Conservation (phyloP, 1,140 invertebrate species). For the Dinoponera quadriceps region DNA sequence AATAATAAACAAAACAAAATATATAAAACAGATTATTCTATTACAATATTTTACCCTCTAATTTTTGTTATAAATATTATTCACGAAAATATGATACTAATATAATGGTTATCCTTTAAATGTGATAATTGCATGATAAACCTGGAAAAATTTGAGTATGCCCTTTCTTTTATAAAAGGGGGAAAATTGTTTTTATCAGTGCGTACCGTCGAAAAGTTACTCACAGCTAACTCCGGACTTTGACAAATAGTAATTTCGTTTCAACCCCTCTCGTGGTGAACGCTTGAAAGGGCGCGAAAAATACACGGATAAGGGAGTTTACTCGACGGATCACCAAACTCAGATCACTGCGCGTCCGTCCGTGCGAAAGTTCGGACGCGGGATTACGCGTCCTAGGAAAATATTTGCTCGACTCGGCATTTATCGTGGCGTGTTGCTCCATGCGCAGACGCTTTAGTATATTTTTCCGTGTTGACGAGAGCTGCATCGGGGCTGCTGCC, state of each 20-base stretch:
- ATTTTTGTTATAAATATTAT: too few relatives aligned
- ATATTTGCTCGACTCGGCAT: slow-evolving; percentile 44
- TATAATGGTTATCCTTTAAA: neutral
- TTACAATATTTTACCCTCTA: too few relatives aligned
- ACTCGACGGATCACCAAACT: slow-evolving; percentile 59
- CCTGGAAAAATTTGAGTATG: too few relatives aligned
- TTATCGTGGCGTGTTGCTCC: slow-evolving; percentile 10
- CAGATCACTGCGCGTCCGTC: neutral
- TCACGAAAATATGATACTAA: neutral
- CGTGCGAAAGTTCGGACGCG: slow-evolving; percentile 15
- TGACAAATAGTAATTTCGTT: too few relatives aligned
- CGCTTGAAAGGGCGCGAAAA: neutral
- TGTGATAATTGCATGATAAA: too few relatives aligned
- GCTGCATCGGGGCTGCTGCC: too few relatives aligned
- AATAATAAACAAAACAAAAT: too few relatives aligned
- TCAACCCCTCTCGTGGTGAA: slow-evolving; percentile 8
- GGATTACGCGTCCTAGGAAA: slow-evolving; percentile 67
- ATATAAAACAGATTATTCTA: too few relatives aligned
- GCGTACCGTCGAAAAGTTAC: too few relatives aligned
- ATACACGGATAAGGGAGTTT: slow-evolving; percentile 40
- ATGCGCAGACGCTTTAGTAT: neutral
- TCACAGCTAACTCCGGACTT: too few relatives aligned
- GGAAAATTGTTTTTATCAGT: too few relatives aligned
- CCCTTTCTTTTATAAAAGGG: too few relatives aligned
- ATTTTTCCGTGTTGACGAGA: slow-evolving; percentile 29